Percentiles rank a stretch among this genome's conserved stretches.
Evolutionary conservation across 37 sponge, comb jelly and placozoan species (phyloP).

Genomic region (Cladorhizidae sp.): DNA sequence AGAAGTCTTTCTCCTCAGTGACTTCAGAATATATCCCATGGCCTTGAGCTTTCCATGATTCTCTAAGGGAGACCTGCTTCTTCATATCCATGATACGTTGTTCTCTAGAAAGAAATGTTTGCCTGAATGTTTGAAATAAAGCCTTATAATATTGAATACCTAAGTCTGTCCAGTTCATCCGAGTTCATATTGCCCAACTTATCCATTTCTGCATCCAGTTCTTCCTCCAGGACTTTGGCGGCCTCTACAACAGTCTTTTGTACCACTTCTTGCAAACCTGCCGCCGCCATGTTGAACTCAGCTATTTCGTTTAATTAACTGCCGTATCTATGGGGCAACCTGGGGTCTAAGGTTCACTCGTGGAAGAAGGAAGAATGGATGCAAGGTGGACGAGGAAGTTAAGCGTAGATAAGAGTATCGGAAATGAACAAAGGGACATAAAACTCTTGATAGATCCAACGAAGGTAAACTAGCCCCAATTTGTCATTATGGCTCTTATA

Average conservation of each 20-base stretch:
- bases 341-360: constrained; percentile 7
- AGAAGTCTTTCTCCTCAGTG: constrained; percentile 94
- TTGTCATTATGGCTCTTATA: no score
- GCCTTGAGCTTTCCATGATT: constrained; percentile 82
- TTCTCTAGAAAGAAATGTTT: background rate
- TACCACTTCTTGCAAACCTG: constrained; percentile 17
- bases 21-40: constrained; percentile 92
- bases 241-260: constrained; percentile 67
- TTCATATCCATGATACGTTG: constrained; percentile 85
- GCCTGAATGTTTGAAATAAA: no score
- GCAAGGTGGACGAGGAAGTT: no score
- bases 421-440: background rate
- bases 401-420: no score
- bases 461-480: background rate
- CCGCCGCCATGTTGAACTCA: background rate
- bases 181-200: constrained; percentile 77
- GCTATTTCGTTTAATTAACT: background rate
- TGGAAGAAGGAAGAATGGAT: background rate
- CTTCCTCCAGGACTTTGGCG: constrained; percentile 72
- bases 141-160: no score
- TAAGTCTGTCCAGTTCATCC: constrained; percentile 82
- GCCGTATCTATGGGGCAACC: background rate
- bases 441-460: constrained; percentile 5
- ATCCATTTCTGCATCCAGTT: constrained; percentile 88
- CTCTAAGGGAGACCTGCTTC: constrained; percentile 73